A percentile compares a stretch with the other conserved stretches of the same genome.
phyloP scores from a whole-genome alignment of 2,797 vertebrate genomes.

The Salmo trutta region DNA sequence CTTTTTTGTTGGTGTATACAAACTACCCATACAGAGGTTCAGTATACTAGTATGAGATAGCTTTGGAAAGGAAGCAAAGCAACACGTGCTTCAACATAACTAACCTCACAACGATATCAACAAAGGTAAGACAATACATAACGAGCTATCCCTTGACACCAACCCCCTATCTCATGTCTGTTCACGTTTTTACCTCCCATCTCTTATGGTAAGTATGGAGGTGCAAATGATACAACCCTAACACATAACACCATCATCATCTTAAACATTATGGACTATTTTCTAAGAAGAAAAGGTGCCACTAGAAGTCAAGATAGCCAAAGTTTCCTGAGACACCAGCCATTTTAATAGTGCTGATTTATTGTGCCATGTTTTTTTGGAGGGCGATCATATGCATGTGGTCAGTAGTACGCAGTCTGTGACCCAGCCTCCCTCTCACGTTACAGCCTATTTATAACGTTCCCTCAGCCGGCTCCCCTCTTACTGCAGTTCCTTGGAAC shows the following conservation, averaged over 20 bases:
- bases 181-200: neutral
- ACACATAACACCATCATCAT: neutral
- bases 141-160: constrained; percentile 60
- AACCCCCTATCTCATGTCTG: constrained; percentile 19
- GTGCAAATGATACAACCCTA: too few relatives aligned
- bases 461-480: constrained; percentile 82
- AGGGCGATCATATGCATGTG: constrained; percentile 86
- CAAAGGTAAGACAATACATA: constrained; percentile 48
- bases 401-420: constrained; percentile 85
- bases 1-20: neutral
- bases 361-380: constrained; percentile 80
- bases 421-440: constrained; percentile 98
- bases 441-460: constrained; percentile 99
- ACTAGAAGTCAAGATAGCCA: constrained; percentile 62
- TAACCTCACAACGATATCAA: constrained; percentile 24
- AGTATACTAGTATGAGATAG: neutral
- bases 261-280: neutral
- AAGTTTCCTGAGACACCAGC: constrained; percentile 68
- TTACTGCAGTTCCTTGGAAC: constrained; percentile 86
- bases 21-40: neutral
- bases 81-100: neutral
- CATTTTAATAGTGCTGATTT: constrained; percentile 76
- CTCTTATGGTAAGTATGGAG: too few relatives aligned
- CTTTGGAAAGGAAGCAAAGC: neutral
- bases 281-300: constrained; percentile 38